Evolutionary conservation across 2,888 invertebrate species (phyloP).

Genomic region (Plebejus anna): DNA sequence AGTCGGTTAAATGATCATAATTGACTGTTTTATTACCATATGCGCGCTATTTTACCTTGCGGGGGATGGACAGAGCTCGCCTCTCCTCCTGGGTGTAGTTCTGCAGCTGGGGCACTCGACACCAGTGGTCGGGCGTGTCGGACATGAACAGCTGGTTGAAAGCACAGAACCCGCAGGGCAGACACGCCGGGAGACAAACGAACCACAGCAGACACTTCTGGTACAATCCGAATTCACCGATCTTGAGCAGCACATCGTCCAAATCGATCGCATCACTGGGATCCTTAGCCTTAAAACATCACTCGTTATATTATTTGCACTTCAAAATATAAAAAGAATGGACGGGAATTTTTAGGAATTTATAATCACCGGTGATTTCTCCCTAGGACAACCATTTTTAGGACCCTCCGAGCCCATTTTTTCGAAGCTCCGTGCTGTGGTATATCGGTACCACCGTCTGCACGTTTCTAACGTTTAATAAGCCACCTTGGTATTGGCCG

Average conservation of each 20-base stretch:
- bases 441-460: slow-evolving; percentile 39
- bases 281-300: slow-evolving; percentile 59
- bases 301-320: slow-evolving; percentile 23
- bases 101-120: slow-evolving; percentile 84
- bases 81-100: slow-evolving; percentile 80
- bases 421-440: slow-evolving; percentile 27
- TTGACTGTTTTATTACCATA: slow-evolving; percentile 22
- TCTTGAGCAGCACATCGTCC: slow-evolving; percentile 90
- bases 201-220: slow-evolving; percentile 92
- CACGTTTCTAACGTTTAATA: slow-evolving; percentile 50
- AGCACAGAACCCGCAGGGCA: slow-evolving; percentile 94
- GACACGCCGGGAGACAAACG: slow-evolving; percentile 92
- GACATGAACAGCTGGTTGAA: slow-evolving; percentile 97
- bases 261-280: slow-evolving; percentile 82
- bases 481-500: slow-evolving; percentile 53
- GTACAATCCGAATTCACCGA: slow-evolving; percentile 94
- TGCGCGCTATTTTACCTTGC: slow-evolving; percentile 39
- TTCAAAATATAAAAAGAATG: slow-evolving; percentile 32
- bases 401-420: slow-evolving; percentile 35
- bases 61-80: slow-evolving; percentile 84
- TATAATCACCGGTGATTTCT: slow-evolving; percentile 50
- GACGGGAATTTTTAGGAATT: background rate
- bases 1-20: slow-evolving; percentile 15
- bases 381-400: slow-evolving; percentile 48
- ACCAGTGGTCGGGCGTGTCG: slow-evolving; percentile 93